phyloP scores from a whole-genome alignment of 2,797 vertebrate genomes.

The Acestrorhynchus altus region DNA sequence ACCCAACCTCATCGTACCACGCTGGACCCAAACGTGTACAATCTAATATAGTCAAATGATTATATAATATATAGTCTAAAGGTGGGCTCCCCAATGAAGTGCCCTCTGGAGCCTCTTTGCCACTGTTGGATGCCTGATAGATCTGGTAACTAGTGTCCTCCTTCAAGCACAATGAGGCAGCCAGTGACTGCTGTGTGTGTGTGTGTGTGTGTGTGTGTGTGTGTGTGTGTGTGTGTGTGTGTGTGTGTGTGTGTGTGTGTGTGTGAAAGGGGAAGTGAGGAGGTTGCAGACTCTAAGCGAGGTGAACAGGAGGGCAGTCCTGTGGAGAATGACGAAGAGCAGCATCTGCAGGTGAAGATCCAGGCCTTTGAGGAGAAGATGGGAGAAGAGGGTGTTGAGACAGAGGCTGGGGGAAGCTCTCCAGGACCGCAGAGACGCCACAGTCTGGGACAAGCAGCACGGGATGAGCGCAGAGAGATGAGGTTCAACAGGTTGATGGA shows the following conservation, averaged over 20 bases:
- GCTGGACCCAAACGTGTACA: no score
- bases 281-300: slow-evolving; percentile 59
- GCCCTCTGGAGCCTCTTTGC: no score
- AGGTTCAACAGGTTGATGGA: slow-evolving; percentile 87
- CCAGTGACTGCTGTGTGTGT: no score
- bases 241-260: slow-evolving; percentile 31
- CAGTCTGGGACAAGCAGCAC: slow-evolving; percentile 82
- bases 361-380: slow-evolving; percentile 85
- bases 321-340: slow-evolving; percentile 67
- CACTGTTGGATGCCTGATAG: no score
- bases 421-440: slow-evolving; percentile 78
- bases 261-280: not conserved
- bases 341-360: slow-evolving; percentile 84
- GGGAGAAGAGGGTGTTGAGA: slow-evolving; percentile 67
- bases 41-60: no score
- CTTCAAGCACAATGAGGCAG: no score
- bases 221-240: not conserved
- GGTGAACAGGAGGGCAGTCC: slow-evolving; percentile 63
- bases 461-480: slow-evolving; percentile 85
- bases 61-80: no score
- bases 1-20: no score
- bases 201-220: no score
- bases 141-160: no score
- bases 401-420: slow-evolving; percentile 66
- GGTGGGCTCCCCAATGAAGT: no score